phyloP scores from a whole-genome alignment of 2,113 vertebrate species.

The Ginglymostoma cirratum region DNA sequence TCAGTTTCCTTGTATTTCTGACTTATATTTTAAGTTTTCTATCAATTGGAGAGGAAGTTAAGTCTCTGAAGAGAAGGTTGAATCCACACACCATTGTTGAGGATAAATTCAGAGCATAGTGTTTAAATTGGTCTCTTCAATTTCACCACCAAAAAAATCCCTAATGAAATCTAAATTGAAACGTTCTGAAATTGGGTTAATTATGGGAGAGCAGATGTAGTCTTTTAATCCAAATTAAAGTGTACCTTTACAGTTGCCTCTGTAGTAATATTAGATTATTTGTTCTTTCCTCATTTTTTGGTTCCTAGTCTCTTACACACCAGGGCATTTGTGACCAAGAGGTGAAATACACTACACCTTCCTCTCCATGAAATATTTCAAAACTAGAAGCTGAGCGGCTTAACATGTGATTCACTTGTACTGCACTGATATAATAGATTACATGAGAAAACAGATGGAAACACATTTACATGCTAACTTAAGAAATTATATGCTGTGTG shows the following conservation, averaged over 20 bases:
- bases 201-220: neutral
- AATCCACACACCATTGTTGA: neutral
- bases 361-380: neutral
- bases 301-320: neutral
- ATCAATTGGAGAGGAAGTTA: neutral
- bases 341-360: neutral
- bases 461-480: neutral
- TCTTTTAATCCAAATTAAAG: slow-evolving; percentile 5
- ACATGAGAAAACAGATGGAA: neutral
- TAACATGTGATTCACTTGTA: neutral
- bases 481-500: neutral
- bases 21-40: neutral
- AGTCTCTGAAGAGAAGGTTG: neutral
- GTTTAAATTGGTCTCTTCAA: slow-evolving; percentile 9
- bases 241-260: neutral
- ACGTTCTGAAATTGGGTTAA: slow-evolving; percentile 10
- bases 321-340: neutral
- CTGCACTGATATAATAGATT: neutral
- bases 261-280: neutral
- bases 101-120: neutral
- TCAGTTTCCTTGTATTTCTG: neutral
- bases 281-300: neutral
- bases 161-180: slow-evolving; percentile 1
- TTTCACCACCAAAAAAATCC: slow-evolving; percentile 11
- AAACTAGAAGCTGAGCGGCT: neutral